A percentile compares a stretch with the other conserved stretches of the same genome.
These are phyloP conservation scores for Chelidonichthys spinosus DNA, from an alignment of 2,797 vertebrate species.

Conservation along the genomic window DNA sequence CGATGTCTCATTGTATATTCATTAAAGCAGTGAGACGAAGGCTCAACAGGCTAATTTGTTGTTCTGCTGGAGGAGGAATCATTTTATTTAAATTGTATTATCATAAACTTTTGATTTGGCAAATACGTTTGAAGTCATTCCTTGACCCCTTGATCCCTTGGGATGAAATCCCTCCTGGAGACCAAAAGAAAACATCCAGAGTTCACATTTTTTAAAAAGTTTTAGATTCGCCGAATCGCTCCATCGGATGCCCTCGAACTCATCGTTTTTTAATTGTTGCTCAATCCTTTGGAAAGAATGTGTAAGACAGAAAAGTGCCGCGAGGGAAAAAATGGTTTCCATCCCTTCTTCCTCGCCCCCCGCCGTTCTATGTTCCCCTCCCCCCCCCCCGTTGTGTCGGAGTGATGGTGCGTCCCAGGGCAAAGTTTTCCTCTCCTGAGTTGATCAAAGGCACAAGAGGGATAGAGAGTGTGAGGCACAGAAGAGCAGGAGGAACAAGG, in stretches of 20 bases:
- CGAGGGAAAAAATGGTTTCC: conserved; percentile 46
- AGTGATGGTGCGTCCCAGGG: conserved; percentile 64
- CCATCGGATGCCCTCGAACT: conserved; percentile 15
- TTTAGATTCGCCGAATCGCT: conserved; percentile 11
- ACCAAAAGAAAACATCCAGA: neutral
- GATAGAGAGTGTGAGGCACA: conserved; percentile 51
- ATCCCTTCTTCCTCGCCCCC: conserved; percentile 60
- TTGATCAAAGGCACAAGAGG: conserved; percentile 75
- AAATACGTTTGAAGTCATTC: conserved; percentile 6
- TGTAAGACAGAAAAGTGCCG: conserved; percentile 46
- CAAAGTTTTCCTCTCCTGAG: conserved; percentile 57
- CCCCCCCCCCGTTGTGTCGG: conserved; percentile 65
- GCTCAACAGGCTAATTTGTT: neutral
- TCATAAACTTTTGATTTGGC: conserved; percentile 7
- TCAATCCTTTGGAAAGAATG: conserved; percentile 26
- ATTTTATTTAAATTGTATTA: neutral
- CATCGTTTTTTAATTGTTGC: conserved; percentile 55
- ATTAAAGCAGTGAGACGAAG: neutral
- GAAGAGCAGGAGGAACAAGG: conserved; percentile 52
- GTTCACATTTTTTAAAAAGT: conserved; percentile 11
- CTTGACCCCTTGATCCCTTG: too few species aligned
- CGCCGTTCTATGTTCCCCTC: conserved; percentile 43
- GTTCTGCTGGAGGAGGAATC: neutral
- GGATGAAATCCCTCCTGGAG: neutral
- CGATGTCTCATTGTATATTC: neutral